Percentiles rank a stretch among this genome's conserved stretches.
phyloP scores from a whole-genome alignment of 2,113 vertebrate species.

The Microcebus jonahi region DNA sequence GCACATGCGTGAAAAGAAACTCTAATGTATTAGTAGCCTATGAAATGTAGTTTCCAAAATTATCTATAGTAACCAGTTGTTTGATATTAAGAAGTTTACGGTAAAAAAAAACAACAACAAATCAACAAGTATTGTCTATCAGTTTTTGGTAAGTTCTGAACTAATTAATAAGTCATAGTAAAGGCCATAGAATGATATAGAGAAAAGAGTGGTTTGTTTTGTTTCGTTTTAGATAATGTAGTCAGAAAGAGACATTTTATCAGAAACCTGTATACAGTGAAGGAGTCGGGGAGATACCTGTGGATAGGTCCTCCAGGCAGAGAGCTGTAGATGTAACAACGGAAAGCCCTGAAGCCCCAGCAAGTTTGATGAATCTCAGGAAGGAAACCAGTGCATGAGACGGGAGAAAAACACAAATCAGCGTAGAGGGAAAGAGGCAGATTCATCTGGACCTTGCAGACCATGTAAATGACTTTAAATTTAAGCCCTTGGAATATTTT shows the following conservation, averaged over 20 bases:
- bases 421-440: background rate
- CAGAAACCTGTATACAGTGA: background rate
- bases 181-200: background rate
- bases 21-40: background rate
- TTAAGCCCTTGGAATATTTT: background rate
- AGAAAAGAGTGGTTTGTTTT: background rate
- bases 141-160: background rate
- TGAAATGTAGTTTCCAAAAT: background rate
- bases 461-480: background rate
- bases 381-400: background rate
- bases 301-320: background rate
- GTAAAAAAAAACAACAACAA: background rate
- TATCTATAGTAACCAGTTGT: background rate
- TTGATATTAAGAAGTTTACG: background rate
- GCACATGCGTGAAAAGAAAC: background rate
- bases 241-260: background rate
- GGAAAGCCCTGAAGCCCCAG: rapidly evolving
- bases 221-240: background rate
- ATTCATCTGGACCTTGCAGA: too few relatives aligned
- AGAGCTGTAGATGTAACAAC: background rate
- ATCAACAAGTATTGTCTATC: background rate
- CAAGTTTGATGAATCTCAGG: background rate
- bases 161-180: background rate
- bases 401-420: rapidly evolving
- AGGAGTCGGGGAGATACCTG: background rate